phyloP scores from a whole-genome alignment of 1,140 invertebrate genomes.

The Drosophila repletoides region DNA sequence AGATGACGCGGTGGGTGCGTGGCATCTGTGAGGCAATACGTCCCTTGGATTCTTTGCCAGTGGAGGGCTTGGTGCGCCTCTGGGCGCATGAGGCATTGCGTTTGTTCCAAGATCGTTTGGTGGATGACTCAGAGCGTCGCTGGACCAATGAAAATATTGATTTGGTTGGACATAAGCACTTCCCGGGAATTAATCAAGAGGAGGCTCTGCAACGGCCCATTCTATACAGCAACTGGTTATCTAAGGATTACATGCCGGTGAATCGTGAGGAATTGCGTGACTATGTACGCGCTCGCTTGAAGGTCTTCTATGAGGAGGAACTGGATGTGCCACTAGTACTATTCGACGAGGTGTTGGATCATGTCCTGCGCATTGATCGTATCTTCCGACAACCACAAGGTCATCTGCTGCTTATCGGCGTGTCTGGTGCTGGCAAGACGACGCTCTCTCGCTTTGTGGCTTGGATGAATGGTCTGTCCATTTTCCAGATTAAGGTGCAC shows the following conservation, averaged over 20 bases:
- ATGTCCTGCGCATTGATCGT: constrained; percentile 98
- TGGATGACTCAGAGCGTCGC: constrained; percentile 95
- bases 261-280: constrained; percentile 96
- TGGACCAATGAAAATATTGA: constrained; percentile 99
- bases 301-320: constrained; percentile 99
- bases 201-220: constrained; percentile 92
- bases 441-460: constrained; percentile 99
- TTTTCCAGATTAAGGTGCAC: constrained; percentile 99
- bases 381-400: constrained; percentile 99
- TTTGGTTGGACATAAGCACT: constrained; percentile 96
- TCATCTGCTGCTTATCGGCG: constrained; percentile 97
- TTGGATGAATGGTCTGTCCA: constrained; percentile 99
- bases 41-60: constrained; percentile 94
- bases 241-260: constrained; percentile 99
- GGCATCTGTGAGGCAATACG: constrained; percentile 99
- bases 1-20: constrained; percentile 99
- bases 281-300: constrained; percentile 97
- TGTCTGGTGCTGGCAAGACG: constrained; percentile 99
- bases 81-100: constrained; percentile 99
- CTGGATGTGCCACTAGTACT: constrained; percentile 98
- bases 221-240: constrained; percentile 99
- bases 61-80: constrained; percentile 97
- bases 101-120: constrained; percentile 97
- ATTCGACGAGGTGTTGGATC: constrained; percentile 99
- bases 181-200: constrained; percentile 94